Evolutionary conservation across 1,140 invertebrate species (phyloP), one percentile per base, ranked within the genome.

Genomic region (Cotesia vestalis): DNA sequence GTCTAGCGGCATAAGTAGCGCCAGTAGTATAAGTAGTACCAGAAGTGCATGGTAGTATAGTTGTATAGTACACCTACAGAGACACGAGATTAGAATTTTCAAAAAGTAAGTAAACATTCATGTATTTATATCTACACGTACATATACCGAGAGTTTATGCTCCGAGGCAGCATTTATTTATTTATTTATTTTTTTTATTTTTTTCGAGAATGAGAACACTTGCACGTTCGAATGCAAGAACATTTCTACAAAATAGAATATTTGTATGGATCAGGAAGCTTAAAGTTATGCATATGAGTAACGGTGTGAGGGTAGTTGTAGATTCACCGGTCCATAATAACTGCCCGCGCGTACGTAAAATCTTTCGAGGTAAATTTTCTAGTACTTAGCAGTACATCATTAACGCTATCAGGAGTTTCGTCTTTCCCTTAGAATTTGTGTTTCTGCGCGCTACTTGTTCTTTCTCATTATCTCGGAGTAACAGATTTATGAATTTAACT

Each of bases 51-150:
- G 12, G 52, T 46, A 35, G 46, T 51, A 53, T 35, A 27, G 2
- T 27, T 27, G 27, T 27, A 27, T 36, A 51, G 64, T 55, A 14
- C 12, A 60, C 35, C 35, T 71, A 60, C 55, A 66, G 53, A 66
- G 46, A 63, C 68, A 64, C 66, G 59, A 71, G 73, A 74, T 74
- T 68, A 66, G 59, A 74, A 74, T 74, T 46, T 46, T 74, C 69
- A 59, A 74, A 74, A 64, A 74, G 71, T 38, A 62, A 53, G 71
- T 9, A 38, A 67, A 67, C 63, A 72, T 61, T 51, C 66, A 68
- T 74, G 52, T 35, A 64, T 20, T 64, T 40, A 20, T 63, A 8
- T 38, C 27, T 27, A 27, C 27, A 53, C 53, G 52, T 38, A 66
- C 38, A 53, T 17, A 34, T 35, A 59, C 20, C 6, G 20, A 57